These are phyloP conservation scores for Sycophila texana DNA, from an alignment of 2,888 invertebrate genomes.

Conservation along the genomic window DNA sequence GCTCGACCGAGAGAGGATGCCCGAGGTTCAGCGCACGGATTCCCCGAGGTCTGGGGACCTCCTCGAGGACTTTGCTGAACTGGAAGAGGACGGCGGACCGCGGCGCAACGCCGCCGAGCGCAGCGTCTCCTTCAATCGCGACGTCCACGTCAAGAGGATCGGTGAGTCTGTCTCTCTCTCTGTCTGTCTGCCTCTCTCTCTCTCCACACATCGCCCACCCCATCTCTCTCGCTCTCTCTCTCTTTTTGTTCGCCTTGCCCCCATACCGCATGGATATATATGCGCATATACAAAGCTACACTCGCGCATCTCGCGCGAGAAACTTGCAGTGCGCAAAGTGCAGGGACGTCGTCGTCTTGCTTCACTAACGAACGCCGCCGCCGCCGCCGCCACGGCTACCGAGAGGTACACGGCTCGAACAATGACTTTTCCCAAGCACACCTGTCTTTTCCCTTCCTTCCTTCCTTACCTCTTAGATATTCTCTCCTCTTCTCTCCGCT, in stretches of 20 bases:
- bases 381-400: neutral
- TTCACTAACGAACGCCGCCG: conserved; percentile 48
- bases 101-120: conserved; percentile 78
- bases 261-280: conserved; percentile 24
- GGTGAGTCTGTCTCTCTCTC: conserved; percentile 79
- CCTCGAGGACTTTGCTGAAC: conserved; percentile 45
- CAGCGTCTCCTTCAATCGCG: conserved; percentile 91
- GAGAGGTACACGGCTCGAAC: conserved; percentile 18
- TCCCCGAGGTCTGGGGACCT: conserved; percentile 72
- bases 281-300: conserved; percentile 33
- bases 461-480: neutral
- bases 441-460: conserved; percentile 35
- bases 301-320: conserved; percentile 4
- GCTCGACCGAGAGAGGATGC: conserved; percentile 72
- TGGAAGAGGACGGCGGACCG: conserved; percentile 8
- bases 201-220: neutral
- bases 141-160: conserved; percentile 93
- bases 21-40: conserved; percentile 78
- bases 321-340: conserved; percentile 1
- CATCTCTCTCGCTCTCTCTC: conserved; percentile 45
- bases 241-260: conserved; percentile 8
- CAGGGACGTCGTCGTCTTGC: conserved; percentile 32
- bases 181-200: conserved; percentile 6
- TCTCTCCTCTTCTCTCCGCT: conserved; percentile 12
- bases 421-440: conserved; percentile 54